Conservation (phyloP, 2,888 invertebrate genomes). For the Philhelius pedissequus region DNA sequence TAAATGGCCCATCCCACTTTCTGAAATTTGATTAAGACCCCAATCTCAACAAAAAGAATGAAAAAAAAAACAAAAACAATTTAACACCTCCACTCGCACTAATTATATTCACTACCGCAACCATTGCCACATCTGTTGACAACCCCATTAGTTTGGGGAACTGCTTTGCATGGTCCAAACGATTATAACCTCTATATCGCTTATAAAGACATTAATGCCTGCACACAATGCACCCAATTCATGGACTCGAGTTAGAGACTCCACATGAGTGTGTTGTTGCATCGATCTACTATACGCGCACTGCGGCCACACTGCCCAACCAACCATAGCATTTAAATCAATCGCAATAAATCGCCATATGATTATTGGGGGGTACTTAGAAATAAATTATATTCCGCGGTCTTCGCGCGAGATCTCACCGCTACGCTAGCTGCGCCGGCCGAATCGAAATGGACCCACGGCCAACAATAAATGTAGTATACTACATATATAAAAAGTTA, state of each 20-base stretch:
- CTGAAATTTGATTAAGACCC: neutral
- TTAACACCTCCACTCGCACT: conserved; percentile 47
- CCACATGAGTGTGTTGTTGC: conserved; percentile 31
- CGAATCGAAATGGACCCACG: conserved; percentile 24
- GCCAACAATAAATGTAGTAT: conserved; percentile 6
- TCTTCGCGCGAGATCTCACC: conserved; percentile 18
- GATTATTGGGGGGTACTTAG: conserved; percentile 67
- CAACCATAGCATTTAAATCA: conserved; percentile 73
- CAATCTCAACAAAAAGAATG: neutral
- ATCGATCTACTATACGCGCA: neutral
- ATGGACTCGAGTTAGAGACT: conserved; percentile 9
- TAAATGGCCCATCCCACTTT: neutral
- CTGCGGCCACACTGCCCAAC: neutral
- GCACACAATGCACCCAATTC: conserved; percentile 52
- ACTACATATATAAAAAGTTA: neutral
- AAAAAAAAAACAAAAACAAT: conserved; percentile 4
- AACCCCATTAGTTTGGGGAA: conserved; percentile 58
- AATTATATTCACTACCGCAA: conserved; percentile 50
- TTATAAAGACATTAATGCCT: conserved; percentile 65
- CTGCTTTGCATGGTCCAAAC: conserved; percentile 30
- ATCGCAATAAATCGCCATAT: conserved; percentile 74
- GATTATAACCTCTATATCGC: conserved; percentile 53
- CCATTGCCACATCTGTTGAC: conserved; percentile 63
- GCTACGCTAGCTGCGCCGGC: neutral
- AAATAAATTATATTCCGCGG: conserved; percentile 64